Percentiles rank a stretch among this genome's conserved stretches.
These are phyloP conservation scores for Hypocryptadius cinnamomeus DNA, from an alignment of 2,113 vertebrate genomes.

Conservation along the genomic window DNA sequence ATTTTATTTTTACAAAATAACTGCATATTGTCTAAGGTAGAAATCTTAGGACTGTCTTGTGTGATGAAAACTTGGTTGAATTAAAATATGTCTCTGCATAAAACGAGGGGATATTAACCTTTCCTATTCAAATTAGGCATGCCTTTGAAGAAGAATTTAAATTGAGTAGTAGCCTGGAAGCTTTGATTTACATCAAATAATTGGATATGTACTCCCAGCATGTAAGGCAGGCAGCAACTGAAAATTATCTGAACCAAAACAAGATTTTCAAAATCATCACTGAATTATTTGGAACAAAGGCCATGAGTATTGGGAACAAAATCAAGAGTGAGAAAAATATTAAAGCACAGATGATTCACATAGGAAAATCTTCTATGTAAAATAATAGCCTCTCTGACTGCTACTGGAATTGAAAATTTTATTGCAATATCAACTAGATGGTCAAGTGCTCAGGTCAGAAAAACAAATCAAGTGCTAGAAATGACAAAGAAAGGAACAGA, in stretches of 20 bases:
- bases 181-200: conserved; percentile 47
- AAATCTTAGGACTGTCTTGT: neutral
- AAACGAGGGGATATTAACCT: neutral
- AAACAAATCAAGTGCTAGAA: neutral
- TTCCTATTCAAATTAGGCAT: conserved; percentile 27
- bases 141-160: conserved; percentile 38
- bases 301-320: neutral
- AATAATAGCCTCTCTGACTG: neutral
- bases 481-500: neutral
- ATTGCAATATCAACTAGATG: neutral
- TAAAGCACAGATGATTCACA: neutral
- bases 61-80: neutral
- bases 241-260: neutral
- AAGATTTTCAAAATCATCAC: conserved; percentile 1
- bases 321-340: neutral
- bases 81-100: neutral
- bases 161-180: conserved; percentile 25
- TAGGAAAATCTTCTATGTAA: neutral
- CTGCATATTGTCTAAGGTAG: neutral
- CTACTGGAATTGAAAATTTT: neutral
- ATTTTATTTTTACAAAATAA: neutral
- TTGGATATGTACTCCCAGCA: neutral
- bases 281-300: neutral
- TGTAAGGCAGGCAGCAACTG: neutral
- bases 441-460: neutral